Percentiles rank a stretch among this genome's conserved stretches.
Conservation (phyloP, 2,113 vertebrate species). For the Phalacrocorax carbo region DNA sequence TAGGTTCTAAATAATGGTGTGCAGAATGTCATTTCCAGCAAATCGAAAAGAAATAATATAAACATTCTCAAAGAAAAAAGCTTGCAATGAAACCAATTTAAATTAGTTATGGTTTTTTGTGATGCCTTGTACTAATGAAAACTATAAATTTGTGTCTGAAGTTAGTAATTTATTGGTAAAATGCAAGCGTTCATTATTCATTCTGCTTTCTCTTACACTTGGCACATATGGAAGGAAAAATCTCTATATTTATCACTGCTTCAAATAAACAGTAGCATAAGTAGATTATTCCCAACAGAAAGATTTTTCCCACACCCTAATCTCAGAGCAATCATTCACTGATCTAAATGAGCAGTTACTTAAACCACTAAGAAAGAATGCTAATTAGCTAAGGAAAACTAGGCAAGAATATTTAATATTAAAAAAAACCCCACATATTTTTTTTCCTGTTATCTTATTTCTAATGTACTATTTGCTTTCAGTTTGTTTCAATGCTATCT, state of each 20-base stretch:
- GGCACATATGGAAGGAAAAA: slow-evolving; percentile 84
- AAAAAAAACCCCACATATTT: not conserved
- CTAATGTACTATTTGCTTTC: not conserved
- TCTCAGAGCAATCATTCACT: slow-evolving; percentile 89
- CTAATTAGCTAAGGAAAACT: slow-evolving; percentile 85
- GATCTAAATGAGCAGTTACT: slow-evolving; percentile 93
- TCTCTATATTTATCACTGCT: slow-evolving; percentile 84
- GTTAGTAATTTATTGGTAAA: slow-evolving; percentile 73
- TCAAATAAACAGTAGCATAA: slow-evolving; percentile 84
- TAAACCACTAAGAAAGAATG: slow-evolving; percentile 81
- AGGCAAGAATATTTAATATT: slow-evolving; percentile 70
- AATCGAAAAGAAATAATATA: slow-evolving; percentile 75
- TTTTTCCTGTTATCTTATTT: not conserved
- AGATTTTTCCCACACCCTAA: slow-evolving; percentile 81
- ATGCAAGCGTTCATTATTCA: slow-evolving; percentile 82
- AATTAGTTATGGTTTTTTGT: slow-evolving; percentile 33
- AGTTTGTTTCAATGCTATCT: not conserved
- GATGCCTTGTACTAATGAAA: slow-evolving; percentile 47
- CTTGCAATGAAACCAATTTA: slow-evolving; percentile 51
- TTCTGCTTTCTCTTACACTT: slow-evolving; percentile 81
- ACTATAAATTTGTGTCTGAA: slow-evolving; percentile 67
- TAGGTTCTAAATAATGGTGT: slow-evolving; percentile 79
- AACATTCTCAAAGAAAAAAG: slow-evolving; percentile 60
- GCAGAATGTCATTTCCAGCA: slow-evolving; percentile 71
- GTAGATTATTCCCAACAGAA: slow-evolving; percentile 89